Conservation (phyloP, 1,140 invertebrate genomes). For the Brachionus paranguensis region DNA sequence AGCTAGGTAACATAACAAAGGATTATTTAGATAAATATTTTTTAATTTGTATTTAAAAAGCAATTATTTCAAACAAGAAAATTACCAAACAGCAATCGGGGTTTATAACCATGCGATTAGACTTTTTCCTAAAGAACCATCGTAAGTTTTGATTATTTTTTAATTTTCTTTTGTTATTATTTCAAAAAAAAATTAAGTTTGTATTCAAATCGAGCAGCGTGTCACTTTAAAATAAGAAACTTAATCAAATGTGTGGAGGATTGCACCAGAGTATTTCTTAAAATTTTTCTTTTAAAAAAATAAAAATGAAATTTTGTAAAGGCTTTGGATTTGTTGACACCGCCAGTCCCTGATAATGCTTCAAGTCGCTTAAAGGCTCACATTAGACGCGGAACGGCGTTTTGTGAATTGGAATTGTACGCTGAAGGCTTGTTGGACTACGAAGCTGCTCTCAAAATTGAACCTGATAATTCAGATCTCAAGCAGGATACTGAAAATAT, state of each 20-base stretch:
- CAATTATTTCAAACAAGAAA: conserved; percentile 67
- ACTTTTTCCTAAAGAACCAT: conserved; percentile 65
- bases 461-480: conserved; percentile 58
- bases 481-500: conserved; percentile 55
- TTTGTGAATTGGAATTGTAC: conserved; percentile 65
- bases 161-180: neutral
- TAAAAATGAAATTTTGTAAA: conserved; percentile 50
- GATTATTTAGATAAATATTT: neutral
- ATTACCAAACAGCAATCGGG: conserved; percentile 72
- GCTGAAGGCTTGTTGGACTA: conserved; percentile 69
- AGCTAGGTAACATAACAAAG: conserved; percentile 55
- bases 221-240: conserved; percentile 69
- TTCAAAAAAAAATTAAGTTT: too few relatives aligned
- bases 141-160: conserved; percentile 43
- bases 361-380: conserved; percentile 65
- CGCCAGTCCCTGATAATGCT: conserved; percentile 67
- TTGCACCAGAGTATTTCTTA: conserved; percentile 59
- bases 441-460: conserved; percentile 65
- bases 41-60: conserved; percentile 49
- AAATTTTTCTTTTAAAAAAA: neutral
- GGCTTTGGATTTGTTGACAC: conserved; percentile 68
- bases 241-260: conserved; percentile 66
- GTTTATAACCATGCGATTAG: conserved; percentile 72
- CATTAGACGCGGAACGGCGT: conserved; percentile 65
- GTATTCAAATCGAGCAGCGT: conserved; percentile 68